Conservation (phyloP, 2,888 invertebrate species). For the Formica aserva region DNA sequence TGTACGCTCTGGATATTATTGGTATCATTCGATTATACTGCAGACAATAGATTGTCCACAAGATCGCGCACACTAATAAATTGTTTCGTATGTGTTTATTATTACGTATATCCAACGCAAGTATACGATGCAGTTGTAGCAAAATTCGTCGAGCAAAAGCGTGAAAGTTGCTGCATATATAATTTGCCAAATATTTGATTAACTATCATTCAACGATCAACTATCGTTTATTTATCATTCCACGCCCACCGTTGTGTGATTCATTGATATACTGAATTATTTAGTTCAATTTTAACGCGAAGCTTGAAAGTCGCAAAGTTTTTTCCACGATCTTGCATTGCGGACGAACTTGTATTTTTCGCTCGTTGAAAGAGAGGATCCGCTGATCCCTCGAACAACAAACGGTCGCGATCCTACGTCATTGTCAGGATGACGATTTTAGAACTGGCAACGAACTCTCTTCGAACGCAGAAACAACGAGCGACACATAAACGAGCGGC, state of each 20-base stretch:
- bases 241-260: not conserved
- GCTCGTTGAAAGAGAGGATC: slow-evolving; percentile 55
- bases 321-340: not conserved
- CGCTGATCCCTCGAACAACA: slow-evolving; percentile 62
- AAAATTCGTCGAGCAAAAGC: slow-evolving; percentile 54
- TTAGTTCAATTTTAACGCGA: not conserved
- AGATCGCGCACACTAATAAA: not conserved
- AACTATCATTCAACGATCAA: too few species aligned
- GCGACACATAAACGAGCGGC: slow-evolving; percentile 66
- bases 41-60: not conserved
- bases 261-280: slow-evolving; percentile 14
- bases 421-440: slow-evolving; percentile 84
- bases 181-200: slow-evolving; percentile 23
- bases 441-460: slow-evolving; percentile 82
- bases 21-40: not conserved
- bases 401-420: slow-evolving; percentile 80
- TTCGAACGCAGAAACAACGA: slow-evolving; percentile 66
- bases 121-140: not conserved
- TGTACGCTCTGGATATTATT: not conserved
- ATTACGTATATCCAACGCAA: not conserved
- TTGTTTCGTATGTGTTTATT: slow-evolving; percentile 20
- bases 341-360: slow-evolving; percentile 1
- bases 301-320: not conserved
- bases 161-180: slow-evolving; percentile 24
- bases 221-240: slow-evolving; percentile 51